Base-by-base conservation (phyloP, 2,113 vertebrate genomes). In the Elephas maximus region DNA sequence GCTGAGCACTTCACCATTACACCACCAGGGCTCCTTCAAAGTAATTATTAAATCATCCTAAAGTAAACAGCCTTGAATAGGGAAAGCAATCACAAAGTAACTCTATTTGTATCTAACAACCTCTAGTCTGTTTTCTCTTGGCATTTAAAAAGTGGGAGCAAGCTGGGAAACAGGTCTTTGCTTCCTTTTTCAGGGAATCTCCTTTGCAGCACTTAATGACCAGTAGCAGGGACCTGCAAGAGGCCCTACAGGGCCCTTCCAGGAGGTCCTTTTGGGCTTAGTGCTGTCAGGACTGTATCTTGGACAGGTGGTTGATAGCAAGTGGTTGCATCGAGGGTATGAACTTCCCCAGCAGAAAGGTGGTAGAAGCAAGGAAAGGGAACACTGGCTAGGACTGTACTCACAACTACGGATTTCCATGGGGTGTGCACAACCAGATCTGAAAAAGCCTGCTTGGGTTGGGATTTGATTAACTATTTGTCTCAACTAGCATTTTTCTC, bases 21-120 rank as follows among this genome's bases (percentile, higher is more conserved):
- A 69, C 67, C 26, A 69, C 67, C 30, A 33, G 11, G 28, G 30
- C 14, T 69, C 67, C 30, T 69, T n/a, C 12, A 69, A 69, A 69
- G 30, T 92, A 89, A 93, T 93, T 93, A 93, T 78, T 86, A 82
- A 96, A 57, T 93, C 51, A 44, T 41, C n/a, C 23, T 67, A 88
- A 92, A 91, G 65, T 90, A 93, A 93, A 93, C 53, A 87, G 24
- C 63, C 71, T 94, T 65, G 26, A 92, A 83, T 83, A 23, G 71
- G 11, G 11, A 89, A 91, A 86, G n/a, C 88, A 65, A 51, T 80
- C 77, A 15, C 45, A 90, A 33, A 82, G 76, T 45, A 95, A 77
- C 14, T 23, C 53, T 2, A 44, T 71, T 85, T 62, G 37, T 81
- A 11, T 91, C 45, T 51, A 33, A 44, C 26, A 20, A 6, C 0